Conservation (phyloP, 2,113 vertebrate species). For the Amphiprion percula region DNA sequence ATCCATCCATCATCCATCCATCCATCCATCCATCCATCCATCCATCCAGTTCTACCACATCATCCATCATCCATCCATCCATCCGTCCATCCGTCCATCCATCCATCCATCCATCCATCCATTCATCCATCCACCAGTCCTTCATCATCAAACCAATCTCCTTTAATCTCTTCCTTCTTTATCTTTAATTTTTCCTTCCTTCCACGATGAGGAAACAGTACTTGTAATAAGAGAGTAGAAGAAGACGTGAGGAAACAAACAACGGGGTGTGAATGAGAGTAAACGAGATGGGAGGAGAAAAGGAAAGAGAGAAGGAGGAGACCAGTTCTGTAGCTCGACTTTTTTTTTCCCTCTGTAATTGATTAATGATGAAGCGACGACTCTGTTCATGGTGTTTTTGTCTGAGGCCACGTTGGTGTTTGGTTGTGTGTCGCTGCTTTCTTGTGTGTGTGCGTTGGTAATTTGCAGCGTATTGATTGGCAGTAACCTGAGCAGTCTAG, state of each 20-base stretch:
- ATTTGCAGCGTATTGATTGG: constrained; percentile 77
- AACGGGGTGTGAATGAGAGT: not conserved
- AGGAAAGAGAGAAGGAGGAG: not conserved
- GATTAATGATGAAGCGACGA: constrained; percentile 57
- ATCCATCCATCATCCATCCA: not conserved
- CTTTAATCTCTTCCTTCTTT: not conserved
- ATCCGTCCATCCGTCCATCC: no score
- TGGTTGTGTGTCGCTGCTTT: constrained; percentile 28
- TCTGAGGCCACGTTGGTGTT: constrained; percentile 28
- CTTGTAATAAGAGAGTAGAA: not conserved
- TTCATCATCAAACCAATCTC: no score
- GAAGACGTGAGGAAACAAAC: not conserved
- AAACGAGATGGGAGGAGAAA: constrained; percentile 20
- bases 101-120: not conserved
- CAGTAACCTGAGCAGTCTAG: constrained; percentile 77
- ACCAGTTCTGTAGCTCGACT: not conserved
- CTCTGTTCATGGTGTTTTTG: constrained; percentile 54
- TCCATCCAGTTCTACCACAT: no score
- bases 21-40: not conserved
- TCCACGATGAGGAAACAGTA: not conserved
- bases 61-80: no score
- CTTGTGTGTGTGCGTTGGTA: constrained; percentile 55
- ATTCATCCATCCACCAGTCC: not conserved
- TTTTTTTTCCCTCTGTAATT: constrained; percentile 15
- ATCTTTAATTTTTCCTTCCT: not conserved